Base-by-base conservation (phyloP, 1,140 invertebrate species). In the Aphelenchoides besseyi region DNA sequence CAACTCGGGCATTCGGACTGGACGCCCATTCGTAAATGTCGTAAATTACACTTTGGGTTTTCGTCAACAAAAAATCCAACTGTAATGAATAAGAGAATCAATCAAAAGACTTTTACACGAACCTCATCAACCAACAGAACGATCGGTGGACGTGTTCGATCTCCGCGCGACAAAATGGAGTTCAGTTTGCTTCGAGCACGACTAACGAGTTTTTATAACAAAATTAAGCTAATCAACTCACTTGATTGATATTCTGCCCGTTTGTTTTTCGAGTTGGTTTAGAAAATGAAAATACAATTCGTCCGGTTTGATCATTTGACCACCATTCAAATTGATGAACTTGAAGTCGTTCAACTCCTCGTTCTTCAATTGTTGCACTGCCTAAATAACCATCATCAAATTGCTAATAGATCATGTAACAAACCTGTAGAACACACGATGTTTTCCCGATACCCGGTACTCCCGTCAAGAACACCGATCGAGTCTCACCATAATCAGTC, bases 361-460 rank as follows among this genome's bases (percentile, higher is more conserved):
- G 9, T 53, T 23, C 30, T 37, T 12, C 12, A 66, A n/a, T 35
- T 66, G 16, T 26, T 53, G 12, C 28, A 66, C 30, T 2, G 55
- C 18, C 55, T 59, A 33, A 59, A 59, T 23, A 33, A 18, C 5
- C 5, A 59, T 8, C 5, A 59, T 59, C 55, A 59, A 8, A 59
- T 8, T 29, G 5, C 5, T 33, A 8, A 8, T 5, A 33, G 55
- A 59, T 5, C 12, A 8, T 33, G 55, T 8, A 59, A 59, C 5
- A 23, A 48, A 66, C 63, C 30, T 66, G 63, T 23, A 66, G 26
- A 35, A 37, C 36, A 32, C 63, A 66, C 1, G 63, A 66, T 26
- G 63, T 66, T 32, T 67, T 67, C 12, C 67, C 55, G 32, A 29
- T 69, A n/a, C 66, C 67, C 1, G 67, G 66, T 18, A 67, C 55